These are phyloP conservation scores for Limonius californicus DNA, from an alignment of 1,140 invertebrate species.

Conservation along the genomic window DNA sequence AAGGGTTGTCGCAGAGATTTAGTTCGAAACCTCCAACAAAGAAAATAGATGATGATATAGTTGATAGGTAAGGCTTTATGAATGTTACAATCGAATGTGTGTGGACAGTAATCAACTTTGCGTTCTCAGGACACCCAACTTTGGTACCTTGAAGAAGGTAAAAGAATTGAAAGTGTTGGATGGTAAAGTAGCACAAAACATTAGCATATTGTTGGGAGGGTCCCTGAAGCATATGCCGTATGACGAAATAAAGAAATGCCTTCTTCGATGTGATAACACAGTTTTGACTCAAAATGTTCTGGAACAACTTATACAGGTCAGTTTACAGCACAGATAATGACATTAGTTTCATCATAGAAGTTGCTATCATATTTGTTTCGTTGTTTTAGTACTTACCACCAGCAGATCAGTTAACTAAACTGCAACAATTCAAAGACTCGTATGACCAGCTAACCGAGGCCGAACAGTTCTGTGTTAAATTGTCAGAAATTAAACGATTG, in stretches of 20 bases:
- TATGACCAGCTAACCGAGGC: constrained; percentile 84
- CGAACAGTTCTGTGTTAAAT: constrained; percentile 92
- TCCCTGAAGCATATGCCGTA: constrained; percentile 87
- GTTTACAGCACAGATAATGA: too few relatives aligned
- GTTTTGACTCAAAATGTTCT: constrained; percentile 77
- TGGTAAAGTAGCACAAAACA: constrained; percentile 89
- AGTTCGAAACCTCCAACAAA: constrained; percentile 78
- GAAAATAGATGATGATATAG: constrained; percentile 63
- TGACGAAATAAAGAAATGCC: constrained; percentile 77
- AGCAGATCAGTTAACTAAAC: constrained; percentile 79
- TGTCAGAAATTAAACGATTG: constrained; percentile 84
- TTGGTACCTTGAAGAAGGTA: constrained; percentile 73
- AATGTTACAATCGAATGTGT: background rate
- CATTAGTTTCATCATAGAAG: too few relatives aligned
- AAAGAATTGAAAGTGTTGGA: constrained; percentile 91
- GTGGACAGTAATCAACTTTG: too few relatives aligned
- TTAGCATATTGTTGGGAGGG: constrained; percentile 86
- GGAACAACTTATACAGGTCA: constrained; percentile 73
- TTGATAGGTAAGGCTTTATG: constrained; percentile 10
- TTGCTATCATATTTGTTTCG: constrained; percentile 57
- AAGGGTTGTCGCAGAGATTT: constrained; percentile 79
- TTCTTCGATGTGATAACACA: constrained; percentile 81
- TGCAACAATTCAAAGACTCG: constrained; percentile 74
- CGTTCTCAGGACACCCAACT: constrained; percentile 24
- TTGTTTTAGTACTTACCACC: constrained; percentile 79